Evolutionary conservation across 2,113 vertebrate genomes (phyloP).

Genomic region (Cyprinodon tularosa): DNA sequence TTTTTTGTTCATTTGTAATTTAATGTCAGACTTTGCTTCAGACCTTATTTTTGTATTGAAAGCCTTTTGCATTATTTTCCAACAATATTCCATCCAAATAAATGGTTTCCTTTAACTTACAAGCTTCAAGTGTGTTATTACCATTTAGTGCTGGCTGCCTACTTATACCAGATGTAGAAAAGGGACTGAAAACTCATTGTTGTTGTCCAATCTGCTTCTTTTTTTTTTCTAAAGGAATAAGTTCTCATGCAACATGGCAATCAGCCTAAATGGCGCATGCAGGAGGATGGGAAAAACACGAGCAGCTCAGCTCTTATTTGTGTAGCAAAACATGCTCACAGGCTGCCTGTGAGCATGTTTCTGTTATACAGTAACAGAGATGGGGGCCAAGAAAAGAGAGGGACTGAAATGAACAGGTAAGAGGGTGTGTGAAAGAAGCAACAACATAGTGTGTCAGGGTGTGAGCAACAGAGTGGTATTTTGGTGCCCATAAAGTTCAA

Average conservation of each 20-base stretch:
- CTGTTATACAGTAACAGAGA: slow-evolving; percentile 1
- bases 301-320: slow-evolving; percentile 8
- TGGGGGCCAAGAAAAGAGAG: slow-evolving; percentile 23
- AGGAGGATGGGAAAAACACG: neutral
- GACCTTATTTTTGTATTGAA: neutral
- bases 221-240: neutral
- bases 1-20: neutral
- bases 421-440: slow-evolving; percentile 27
- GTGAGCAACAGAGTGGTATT: slow-evolving; percentile 31
- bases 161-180: neutral
- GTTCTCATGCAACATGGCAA: neutral
- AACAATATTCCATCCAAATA: neutral
- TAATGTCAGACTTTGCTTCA: neutral
- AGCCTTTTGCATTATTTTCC: neutral
- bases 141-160: neutral
- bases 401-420: slow-evolving; percentile 27
- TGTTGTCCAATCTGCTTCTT: neutral
- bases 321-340: neutral
- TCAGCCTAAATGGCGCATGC: neutral
- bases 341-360: neutral
- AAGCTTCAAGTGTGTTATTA: neutral
- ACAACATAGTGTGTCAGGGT: slow-evolving; percentile 1
- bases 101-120: neutral
- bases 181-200: neutral
- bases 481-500: slow-evolving; percentile 46